These are phyloP conservation scores for Drosophila littoralis DNA, from an alignment of 1,140 invertebrate genomes.

Conservation along the genomic window DNA sequence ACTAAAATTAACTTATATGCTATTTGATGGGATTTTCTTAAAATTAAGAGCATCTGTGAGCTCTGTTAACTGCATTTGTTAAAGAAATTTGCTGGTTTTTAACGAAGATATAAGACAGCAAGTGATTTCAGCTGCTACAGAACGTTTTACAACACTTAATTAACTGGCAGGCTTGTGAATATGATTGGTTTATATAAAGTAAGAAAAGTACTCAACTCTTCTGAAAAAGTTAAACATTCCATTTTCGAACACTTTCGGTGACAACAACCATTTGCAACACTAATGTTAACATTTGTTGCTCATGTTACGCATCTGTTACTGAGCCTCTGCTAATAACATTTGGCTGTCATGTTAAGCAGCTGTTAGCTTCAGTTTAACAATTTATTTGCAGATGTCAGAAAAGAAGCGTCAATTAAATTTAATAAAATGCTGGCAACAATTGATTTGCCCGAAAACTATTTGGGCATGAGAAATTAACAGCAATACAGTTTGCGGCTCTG, in stretches of 20 bases:
- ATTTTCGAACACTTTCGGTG: not conserved
- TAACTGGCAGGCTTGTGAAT: no score
- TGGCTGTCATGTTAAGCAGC: not conserved
- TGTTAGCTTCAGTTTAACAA: not conserved
- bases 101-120: no score
- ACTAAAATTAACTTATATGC: no score
- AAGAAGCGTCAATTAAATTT: not conserved
- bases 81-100: no score
- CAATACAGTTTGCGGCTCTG: constrained; percentile 12
- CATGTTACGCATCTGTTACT: not conserved
- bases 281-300: no score
- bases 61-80: no score
- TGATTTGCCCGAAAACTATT: constrained; percentile 8
- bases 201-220: no score
- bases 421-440: constrained; percentile 6
- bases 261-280: not conserved
- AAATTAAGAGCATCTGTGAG: no score
- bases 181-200: no score
- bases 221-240: not conserved
- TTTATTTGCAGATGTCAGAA: not conserved
- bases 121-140: not conserved
- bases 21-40: no score
- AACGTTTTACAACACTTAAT: not conserved
- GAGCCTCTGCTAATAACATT: not conserved
- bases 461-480: constrained; percentile 3